These are phyloP conservation scores for Hedychridium roseum DNA, from an alignment of 2,888 invertebrate species.

Conservation along the genomic window DNA sequence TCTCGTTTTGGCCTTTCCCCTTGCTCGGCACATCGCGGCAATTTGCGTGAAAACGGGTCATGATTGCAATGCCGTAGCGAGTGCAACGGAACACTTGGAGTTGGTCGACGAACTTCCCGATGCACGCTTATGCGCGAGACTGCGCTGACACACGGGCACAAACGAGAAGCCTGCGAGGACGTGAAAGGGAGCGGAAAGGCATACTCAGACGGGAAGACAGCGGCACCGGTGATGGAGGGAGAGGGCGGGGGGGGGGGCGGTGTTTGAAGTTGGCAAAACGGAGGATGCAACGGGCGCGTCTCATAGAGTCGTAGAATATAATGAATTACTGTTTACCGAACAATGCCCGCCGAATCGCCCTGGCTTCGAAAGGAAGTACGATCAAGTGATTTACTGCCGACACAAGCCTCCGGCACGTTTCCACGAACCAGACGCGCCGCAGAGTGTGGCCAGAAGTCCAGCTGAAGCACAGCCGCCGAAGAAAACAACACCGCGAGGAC, in stretches of 20 bases:
- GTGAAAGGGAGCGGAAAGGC: slow-evolving; percentile 7
- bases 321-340: slow-evolving; percentile 55
- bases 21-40: slow-evolving; percentile 23
- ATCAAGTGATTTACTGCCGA: slow-evolving; percentile 47
- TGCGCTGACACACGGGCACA: too few species aligned
- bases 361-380: slow-evolving; percentile 35
- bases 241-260: slow-evolving; percentile 17
- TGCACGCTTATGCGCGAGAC: slow-evolving; percentile 15
- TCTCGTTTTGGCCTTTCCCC: slow-evolving; percentile 10
- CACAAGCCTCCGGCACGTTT: slow-evolving; percentile 26
- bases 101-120: slow-evolving; percentile 36
- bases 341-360: slow-evolving; percentile 41
- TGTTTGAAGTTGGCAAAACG: slow-evolving; percentile 28
- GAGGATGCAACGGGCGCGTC: slow-evolving; percentile 42
- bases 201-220: slow-evolving; percentile 31
- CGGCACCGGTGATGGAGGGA: too few species aligned
- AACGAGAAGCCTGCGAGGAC: neutral
- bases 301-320: slow-evolving; percentile 47
- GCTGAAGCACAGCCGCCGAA: too few species aligned
- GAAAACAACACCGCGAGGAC: too few species aligned
- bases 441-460: too few species aligned
- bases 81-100: slow-evolving; percentile 38
- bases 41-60: slow-evolving; percentile 39
- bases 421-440: neutral
- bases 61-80: slow-evolving; percentile 40